Base-by-base conservation (phyloP, 2,797 vertebrate genomes). In the Sebastes minor region DNA sequence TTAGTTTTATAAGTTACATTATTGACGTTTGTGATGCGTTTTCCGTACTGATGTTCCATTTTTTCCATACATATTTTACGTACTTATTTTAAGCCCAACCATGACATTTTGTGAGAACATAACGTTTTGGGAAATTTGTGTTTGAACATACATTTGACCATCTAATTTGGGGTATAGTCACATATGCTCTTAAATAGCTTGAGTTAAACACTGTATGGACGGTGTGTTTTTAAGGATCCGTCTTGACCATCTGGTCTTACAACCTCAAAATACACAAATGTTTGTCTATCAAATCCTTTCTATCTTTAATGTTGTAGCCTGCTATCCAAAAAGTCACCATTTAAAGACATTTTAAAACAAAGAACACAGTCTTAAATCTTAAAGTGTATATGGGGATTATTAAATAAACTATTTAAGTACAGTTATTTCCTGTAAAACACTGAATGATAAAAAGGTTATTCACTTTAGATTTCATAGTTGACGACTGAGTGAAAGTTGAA, bases 401-500 rank as follows among this genome's bases (percentile, higher is more conserved):
- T 13, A 27, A 72, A 71, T 56, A 14, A 65, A 64, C 22, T n/a
- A 23, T 86, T 46, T 32, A 38, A 73, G 28, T 53, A 18, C 13
- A 12, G 61, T 35, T 76, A 82, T 86, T 80, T 55, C 30, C 66
- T 57, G 32, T 53, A 32, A 88, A 85, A 81, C 63, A 62, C 4
- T 68, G 71, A 33, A 78, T 63, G 61, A 82, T 81, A 79, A 73
- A 27, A 86, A 88, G 77, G 80, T 81, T 66, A 35, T 86, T 86
- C 78, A 22, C 67, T 88, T 83, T 56, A 49, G 81, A 88, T 89
- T 86, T 74, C 81, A 83, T 61, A 83, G 61, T 80, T 91, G 89
- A 90, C 69, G 80, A 90, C 81, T 88, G 86, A 93, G 80, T 86
- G 85, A 91, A 87, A 92, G 88, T 90, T 86, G 85, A 92, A 91